Base-by-base conservation (phyloP, 2,113 vertebrate genomes). In the Gambusia affinis region DNA sequence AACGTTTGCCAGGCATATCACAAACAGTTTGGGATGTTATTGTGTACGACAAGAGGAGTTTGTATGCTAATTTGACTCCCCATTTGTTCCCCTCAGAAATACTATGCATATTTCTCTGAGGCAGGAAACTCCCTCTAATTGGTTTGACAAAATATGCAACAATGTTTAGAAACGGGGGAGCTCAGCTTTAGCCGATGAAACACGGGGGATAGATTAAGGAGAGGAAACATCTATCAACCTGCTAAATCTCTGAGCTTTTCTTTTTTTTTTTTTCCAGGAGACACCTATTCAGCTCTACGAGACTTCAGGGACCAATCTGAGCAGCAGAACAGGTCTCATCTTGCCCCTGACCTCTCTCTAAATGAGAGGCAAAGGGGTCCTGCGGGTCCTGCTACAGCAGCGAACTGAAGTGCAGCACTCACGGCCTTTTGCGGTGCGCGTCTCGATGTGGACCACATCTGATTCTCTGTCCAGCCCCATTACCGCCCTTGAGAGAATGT, bases 381-480 rank as follows among this genome's bases (percentile, higher is more conserved):
- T 85, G 70, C 28, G 87, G 85, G 90, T 79, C 78, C 44, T 76
- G 79, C 76, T 76, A 78, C 70, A 62, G 78, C 37, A 69, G 73
- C 42, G 19, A 76, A 85, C 72, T 31, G 73, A 64, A 83, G 82
- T 80, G 66, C 62, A 79, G 82, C 78, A 98, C 97, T 99, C 94
- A 99, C 97, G 83, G 96, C 97, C 96, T 37, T 97, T 96, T 30
- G 95, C 84, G 3, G 95, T 95, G 89, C 94, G 94, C 63, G 96
- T 96, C 91, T 99, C 97, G 90, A 99, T 96, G 93, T 99, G 97
- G 73, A 99, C 96, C 68, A 98, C 95, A 89, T 98, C 97, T 29
- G 95, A 92, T 62, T 99, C 97, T 93, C 96, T 97, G 93, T 99
- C 97, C 94, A 98, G 89, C 70, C 96, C 96, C 0, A 92, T 89